Percentiles rank a stretch among this genome's conserved stretches.
These are phyloP conservation scores for Cyphomyrus discorhynchus DNA, from an alignment of 2,113 vertebrate genomes.

Conservation along the genomic window DNA sequence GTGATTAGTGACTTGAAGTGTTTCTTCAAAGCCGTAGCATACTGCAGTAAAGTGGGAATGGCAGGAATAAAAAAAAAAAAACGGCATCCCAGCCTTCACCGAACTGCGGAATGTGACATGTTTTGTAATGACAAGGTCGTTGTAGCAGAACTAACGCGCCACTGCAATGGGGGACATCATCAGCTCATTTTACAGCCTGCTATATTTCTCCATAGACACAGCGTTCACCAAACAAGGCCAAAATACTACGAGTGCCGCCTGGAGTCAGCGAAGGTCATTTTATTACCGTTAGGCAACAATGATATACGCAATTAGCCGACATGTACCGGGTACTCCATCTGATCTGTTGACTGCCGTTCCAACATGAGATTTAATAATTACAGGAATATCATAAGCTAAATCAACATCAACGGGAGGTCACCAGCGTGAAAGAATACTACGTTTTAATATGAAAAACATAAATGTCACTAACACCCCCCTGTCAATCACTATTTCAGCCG, in stretches of 20 bases:
- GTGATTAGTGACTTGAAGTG: neutral
- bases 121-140: slow-evolving; percentile 41
- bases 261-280: slow-evolving; percentile 24
- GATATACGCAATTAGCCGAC: neutral
- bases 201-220: neutral
- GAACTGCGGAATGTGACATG: slow-evolving; percentile 9
- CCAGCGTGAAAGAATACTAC: neutral
- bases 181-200: neutral
- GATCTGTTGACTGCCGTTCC: neutral
- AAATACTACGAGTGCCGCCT: neutral
- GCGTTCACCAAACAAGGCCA: neutral
- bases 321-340: neutral
- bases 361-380: neutral
- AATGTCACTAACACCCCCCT: neutral
- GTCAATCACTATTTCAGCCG: neutral
- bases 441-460: no score
- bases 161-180: neutral
- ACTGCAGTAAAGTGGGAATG: neutral
- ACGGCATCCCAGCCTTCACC: neutral
- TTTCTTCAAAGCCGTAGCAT: neutral
- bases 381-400: neutral
- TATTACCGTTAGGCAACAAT: neutral
- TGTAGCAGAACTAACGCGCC: slow-evolving; percentile 5
- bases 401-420: neutral
- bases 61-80: neutral